These are phyloP conservation scores for Scylla paramamosain DNA, from an alignment of 1,140 invertebrate species.

Conservation along the genomic window DNA sequence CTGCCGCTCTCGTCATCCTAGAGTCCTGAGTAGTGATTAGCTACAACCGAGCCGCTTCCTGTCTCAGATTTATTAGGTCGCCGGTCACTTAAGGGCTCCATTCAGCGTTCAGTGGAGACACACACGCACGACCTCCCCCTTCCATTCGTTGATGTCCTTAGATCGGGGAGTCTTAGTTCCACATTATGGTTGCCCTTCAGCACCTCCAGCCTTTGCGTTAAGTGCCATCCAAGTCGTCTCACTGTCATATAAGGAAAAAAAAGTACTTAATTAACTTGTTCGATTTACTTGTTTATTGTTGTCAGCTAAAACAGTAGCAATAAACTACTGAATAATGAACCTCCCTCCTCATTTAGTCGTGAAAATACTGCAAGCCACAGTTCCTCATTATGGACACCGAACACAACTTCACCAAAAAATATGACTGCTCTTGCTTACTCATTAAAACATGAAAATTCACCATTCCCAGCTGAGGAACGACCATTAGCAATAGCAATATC, in stretches of 20 bases:
- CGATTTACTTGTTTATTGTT: no score
- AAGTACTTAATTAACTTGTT: no score
- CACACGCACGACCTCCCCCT: not conserved
- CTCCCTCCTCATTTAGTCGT: no score
- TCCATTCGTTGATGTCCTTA: no score
- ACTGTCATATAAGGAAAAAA: no score
- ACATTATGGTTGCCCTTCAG: no score
- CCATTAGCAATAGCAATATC: constrained; percentile 1
- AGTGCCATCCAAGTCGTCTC: no score
- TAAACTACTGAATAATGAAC: no score
- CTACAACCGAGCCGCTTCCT: not conserved
- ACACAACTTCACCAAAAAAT: not conserved
- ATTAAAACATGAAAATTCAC: constrained; percentile 16
- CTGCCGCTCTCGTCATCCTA: not conserved
- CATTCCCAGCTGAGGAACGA: not conserved
- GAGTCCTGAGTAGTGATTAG: not conserved
- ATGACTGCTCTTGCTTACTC: not conserved
- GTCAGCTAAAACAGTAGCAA: no score
- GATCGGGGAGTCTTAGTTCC: no score
- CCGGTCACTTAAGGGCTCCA: not conserved
- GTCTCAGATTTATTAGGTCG: constrained; percentile 2
- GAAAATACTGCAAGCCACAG: not conserved
- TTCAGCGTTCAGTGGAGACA: not conserved
- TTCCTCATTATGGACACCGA: constrained; percentile 12
- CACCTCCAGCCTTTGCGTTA: no score